Base-by-base conservation (phyloP, 2,113 vertebrate species). In the Perccottus glenii region DNA sequence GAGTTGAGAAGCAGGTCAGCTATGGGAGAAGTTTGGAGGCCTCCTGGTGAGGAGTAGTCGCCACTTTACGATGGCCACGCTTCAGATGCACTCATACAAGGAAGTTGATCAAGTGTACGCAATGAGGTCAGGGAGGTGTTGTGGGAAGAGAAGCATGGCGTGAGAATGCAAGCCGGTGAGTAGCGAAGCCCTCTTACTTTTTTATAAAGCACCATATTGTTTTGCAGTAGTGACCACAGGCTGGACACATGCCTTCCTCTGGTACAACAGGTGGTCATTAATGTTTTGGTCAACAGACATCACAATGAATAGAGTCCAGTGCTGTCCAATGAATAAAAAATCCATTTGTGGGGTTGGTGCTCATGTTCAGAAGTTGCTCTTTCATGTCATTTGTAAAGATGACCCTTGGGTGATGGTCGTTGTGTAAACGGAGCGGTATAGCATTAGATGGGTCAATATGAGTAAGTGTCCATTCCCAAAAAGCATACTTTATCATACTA, bases 1-100 rank as follows among this genome's bases (percentile, higher is more conserved):
- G 93, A 93, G 91, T 92, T 74, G 71, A 85, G 91, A 94, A 93
- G 77, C 83, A 85, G 88, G 93, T 92, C 89, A 90, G 84, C 87
- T 86, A 80, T 85, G 86, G 88, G 85, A 48, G 68, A 78, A 73
- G 82, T 92, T 27, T 60, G 73, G 90, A 69, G 83, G 86, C 89
- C 87, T 83, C 90, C 74, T 89, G 90, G 87, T 87, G 90, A 92
- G 91, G 83, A 88, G 90, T 91, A 93, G 92, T 89, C 87, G 90
- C 81, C 92, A 90, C 89, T 89, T 89, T 64, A 64, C 86, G 91
- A 90, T 87, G 90, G 93, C 90, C 93, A 91, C 86, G 92, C 92
- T 93, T 92, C 89, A 90, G 88, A 78, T 59, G 73, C 67, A 80
- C 72, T 35, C 46, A 60, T 61, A 80, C 53, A 84, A 70, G 62